phyloP scores from a whole-genome alignment of 2,888 invertebrate species.

The Eristalinus aeneus region DNA sequence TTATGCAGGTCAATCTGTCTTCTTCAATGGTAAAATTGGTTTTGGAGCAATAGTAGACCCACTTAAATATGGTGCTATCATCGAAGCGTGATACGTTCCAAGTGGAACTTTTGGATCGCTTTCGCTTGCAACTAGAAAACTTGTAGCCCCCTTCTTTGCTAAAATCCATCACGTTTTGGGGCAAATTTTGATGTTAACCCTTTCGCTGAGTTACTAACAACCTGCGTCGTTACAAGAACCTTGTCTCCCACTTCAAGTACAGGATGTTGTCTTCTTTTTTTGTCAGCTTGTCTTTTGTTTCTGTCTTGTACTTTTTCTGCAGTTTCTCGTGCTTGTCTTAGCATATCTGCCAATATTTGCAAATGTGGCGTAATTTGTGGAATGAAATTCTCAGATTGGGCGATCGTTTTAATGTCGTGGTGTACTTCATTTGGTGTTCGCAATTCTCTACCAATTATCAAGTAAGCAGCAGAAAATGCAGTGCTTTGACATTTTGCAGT shows the following conservation, averaged over 20 bases:
- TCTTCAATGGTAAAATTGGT: neutral
- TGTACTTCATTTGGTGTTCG: too few species aligned
- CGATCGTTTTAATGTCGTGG: conserved; percentile 5
- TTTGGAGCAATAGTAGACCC: neutral
- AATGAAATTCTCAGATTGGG: conserved; percentile 34
- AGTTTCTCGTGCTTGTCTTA: too few species aligned
- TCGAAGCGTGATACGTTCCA: neutral
- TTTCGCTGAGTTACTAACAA: neutral
- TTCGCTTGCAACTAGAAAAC: neutral
- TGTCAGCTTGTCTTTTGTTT: conserved; percentile 22
- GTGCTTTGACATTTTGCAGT: too few species aligned
- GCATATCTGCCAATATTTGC: conserved; percentile 13
- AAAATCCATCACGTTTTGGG: neutral
- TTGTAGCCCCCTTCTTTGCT: neutral
- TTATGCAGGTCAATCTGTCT: neutral
- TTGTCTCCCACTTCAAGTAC: neutral
- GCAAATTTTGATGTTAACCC: neutral
- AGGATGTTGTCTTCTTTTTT: neutral
- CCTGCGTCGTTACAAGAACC: neutral
- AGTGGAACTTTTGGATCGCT: neutral
- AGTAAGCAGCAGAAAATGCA: neutral
- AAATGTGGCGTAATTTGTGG: conserved; percentile 49
- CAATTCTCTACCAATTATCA: too few species aligned
- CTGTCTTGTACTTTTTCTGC: neutral
- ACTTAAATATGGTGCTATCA: neutral